Percentiles rank a stretch among this genome's conserved stretches.
Evolutionary conservation across 2,888 invertebrate genomes (phyloP).

Genomic region (Nomada hirtipes): DNA sequence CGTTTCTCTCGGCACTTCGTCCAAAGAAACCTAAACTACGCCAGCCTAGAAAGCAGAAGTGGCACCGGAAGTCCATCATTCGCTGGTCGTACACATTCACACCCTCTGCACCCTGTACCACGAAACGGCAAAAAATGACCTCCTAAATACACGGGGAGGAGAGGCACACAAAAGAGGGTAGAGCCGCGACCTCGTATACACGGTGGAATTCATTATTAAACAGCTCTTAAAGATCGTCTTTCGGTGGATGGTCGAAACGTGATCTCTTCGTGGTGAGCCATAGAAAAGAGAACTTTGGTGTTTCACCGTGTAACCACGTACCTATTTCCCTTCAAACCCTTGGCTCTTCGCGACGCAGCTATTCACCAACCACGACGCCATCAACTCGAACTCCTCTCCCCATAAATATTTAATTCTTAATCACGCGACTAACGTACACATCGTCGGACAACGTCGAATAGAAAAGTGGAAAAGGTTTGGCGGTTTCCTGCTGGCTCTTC

Average conservation of each 20-base stretch:
- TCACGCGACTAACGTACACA: constrained; percentile 51
- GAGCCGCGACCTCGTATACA: constrained; percentile 42
- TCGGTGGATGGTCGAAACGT: constrained; percentile 15
- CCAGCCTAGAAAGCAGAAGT: constrained; percentile 4
- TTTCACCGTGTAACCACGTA: constrained; percentile 16
- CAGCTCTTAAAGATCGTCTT: constrained; percentile 60
- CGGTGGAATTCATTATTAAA: constrained; percentile 66
- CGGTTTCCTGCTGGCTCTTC: neutral
- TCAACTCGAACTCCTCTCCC: constrained; percentile 42
- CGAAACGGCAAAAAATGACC: constrained; percentile 18
- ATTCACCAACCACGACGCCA: constrained; percentile 51
- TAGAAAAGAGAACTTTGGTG: constrained; percentile 29
- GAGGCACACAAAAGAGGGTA: neutral
- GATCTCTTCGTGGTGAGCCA: constrained; percentile 2
- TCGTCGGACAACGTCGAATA: constrained; percentile 14
- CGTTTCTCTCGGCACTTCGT: neutral
- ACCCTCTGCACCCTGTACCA: neutral
- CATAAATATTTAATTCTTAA: constrained; percentile 72
- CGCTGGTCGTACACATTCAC: constrained; percentile 30
- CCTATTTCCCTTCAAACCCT: constrained; percentile 46
- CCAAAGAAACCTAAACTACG: neutral
- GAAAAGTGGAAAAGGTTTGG: constrained; percentile 8
- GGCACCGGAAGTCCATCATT: constrained; percentile 39
- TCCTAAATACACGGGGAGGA: constrained; percentile 17
- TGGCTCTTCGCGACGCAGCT: constrained; percentile 31